Evolutionary conservation across 2,113 vertebrate genomes (phyloP).

Genomic region (Panthera leo): DNA sequence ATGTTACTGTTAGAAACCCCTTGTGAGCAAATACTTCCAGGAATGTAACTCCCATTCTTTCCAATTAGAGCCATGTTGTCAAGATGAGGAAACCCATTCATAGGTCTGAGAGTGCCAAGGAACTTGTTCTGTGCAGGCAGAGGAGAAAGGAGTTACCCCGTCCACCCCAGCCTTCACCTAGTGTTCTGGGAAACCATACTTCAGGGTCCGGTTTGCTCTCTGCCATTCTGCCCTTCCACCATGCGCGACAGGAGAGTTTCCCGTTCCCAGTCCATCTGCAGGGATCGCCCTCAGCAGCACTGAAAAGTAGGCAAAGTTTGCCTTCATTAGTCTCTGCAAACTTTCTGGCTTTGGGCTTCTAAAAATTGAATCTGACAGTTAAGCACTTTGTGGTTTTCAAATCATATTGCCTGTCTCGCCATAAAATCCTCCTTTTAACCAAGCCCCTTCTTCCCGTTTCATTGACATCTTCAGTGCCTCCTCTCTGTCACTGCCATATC

Average conservation of each 20-base stretch:
- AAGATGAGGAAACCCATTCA: neutral
- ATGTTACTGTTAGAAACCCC: neutral
- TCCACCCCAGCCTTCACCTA: neutral
- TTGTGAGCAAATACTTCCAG: neutral
- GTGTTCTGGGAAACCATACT: neutral
- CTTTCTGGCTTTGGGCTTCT: constrained; percentile 18
- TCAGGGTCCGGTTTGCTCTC: neutral
- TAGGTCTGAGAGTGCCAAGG: neutral
- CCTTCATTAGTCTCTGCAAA: neutral
- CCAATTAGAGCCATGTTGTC: neutral
- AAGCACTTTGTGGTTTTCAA: constrained; percentile 16
- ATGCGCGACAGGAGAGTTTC: accelerated
- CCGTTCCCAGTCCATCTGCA: neutral
- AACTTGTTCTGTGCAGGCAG: no score
- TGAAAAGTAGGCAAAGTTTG: neutral
- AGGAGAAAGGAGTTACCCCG: neutral
- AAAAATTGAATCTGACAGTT: constrained; percentile 50
- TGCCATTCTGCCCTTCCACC: neutral
- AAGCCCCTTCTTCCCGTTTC: neutral
- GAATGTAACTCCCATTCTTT: neutral
- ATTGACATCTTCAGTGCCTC: neutral
- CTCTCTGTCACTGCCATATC: neutral
- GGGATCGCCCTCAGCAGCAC: neutral
- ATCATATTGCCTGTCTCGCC: neutral
- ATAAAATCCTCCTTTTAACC: neutral